Evolutionary conservation across 2,888 invertebrate genomes (phyloP), one percentile per base, ranked within the genome.

Genomic region (Axea sp.): DNA sequence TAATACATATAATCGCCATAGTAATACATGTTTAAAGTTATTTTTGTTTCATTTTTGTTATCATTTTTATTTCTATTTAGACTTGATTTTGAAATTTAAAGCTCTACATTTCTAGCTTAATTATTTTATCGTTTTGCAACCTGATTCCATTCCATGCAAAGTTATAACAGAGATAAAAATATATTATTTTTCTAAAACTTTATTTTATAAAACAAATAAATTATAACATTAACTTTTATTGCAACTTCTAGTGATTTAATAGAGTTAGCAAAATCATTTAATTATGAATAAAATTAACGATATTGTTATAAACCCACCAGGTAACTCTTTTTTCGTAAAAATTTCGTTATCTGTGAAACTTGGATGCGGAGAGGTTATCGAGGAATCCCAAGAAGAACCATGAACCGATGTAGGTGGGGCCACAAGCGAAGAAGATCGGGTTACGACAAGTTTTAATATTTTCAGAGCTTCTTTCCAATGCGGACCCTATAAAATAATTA

Each of bases 401-500:
- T 87, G 90, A 41, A 89, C 88, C 4, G 91, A 89, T 17, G 90
- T 90, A 19, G 94, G 96, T 2, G 96, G 96, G 28, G 96, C 96
- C 15, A 96, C 96, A 57, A 98, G 89, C 8, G 96, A 95, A 2
- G 98, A 98, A 9, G 97, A 97, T 67, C 97, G 90, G 4, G 97
- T 97, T 31, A 99, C 98, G 22, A 98, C 96, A 64, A 98, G 89
- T 88, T 99, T 99, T 47, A 99, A 88, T 73, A 99, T 98, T 89
- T 97, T 96, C 83, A 98, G 90, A 0, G 98, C 95, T 87, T 99
- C 99, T 84, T 95, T 96, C 94, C 98, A 99, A 86, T 98, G 94
- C 6, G 92, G 90, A 1, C 97, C 95, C 91, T 94, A 89, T n/a
- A n/a, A n/a, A n/a, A n/a, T n/a, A n/a, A n/a, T n/a, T n/a, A n/a